A percentile compares a stretch with the other conserved stretches of the same genome.
Conservation (phyloP, 1,140 invertebrate species). For the Saccostrea glomerata region DNA sequence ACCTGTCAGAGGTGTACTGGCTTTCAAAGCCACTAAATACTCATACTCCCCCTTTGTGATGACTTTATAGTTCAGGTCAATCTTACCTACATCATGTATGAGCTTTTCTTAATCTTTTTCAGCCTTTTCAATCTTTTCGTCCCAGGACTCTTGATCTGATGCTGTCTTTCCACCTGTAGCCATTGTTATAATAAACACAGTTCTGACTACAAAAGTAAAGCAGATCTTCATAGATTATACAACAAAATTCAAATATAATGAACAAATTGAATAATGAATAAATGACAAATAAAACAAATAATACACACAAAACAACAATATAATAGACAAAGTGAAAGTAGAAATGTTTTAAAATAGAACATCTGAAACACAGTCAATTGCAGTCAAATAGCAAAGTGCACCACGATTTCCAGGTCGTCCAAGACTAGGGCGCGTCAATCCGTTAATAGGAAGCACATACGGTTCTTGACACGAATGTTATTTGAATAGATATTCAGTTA, state of each 20-base stretch:
- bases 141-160: background rate
- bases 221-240: background rate
- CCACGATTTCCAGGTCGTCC: background rate
- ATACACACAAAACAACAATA: background rate
- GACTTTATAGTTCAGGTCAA: background rate
- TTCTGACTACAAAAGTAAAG: background rate
- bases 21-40: background rate
- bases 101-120: too few relatives aligned
- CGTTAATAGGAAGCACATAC: background rate
- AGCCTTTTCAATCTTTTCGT: background rate
- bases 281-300: background rate
- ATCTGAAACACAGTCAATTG: background rate
- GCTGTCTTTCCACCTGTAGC: background rate
- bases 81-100: background rate
- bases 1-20: background rate
- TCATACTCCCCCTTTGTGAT: constrained; percentile 30
- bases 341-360: background rate
- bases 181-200: background rate
- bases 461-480: background rate
- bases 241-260: background rate
- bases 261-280: too few relatives aligned
- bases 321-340: background rate
- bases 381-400: background rate
- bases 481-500: background rate
- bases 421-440: background rate